These are phyloP conservation scores for Nasonia longicornis DNA, from an alignment of 1,140 invertebrate genomes.

Conservation along the genomic window DNA sequence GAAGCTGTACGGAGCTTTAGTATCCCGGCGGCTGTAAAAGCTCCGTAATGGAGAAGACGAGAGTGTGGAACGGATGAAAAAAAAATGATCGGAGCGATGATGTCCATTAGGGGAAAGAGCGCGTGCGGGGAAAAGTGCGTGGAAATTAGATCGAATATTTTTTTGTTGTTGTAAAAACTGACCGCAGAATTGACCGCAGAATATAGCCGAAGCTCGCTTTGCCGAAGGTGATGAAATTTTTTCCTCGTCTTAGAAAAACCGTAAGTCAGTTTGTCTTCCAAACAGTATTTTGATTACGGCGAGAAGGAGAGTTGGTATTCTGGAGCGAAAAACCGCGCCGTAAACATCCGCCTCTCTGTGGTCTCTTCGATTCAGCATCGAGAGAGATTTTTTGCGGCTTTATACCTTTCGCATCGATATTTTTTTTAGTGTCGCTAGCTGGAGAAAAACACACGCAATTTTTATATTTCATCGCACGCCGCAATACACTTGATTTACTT, in stretches of 20 bases:
- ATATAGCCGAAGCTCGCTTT: neutral
- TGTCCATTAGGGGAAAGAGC: neutral
- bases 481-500: neutral
- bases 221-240: neutral
- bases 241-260: neutral
- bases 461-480: neutral
- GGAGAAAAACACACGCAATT: neutral
- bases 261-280: constrained; percentile 1
- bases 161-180: neutral
- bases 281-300: neutral
- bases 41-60: neutral
- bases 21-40: neutral
- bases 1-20: neutral
- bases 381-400: neutral
- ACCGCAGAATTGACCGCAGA: neutral
- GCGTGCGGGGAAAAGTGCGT: too few species aligned
- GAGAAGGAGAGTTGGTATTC: neutral
- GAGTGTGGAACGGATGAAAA: neutral
- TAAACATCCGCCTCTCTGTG: neutral
- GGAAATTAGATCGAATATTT: neutral
- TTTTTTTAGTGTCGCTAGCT: too few species aligned
- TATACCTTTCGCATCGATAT: neutral
- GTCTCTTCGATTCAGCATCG: neutral
- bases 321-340: neutral
- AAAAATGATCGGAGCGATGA: neutral